Percentiles rank a stretch among this genome's conserved stretches.
Conservation (phyloP, 2,888 invertebrate species). For the Ophion ventricosus region DNA sequence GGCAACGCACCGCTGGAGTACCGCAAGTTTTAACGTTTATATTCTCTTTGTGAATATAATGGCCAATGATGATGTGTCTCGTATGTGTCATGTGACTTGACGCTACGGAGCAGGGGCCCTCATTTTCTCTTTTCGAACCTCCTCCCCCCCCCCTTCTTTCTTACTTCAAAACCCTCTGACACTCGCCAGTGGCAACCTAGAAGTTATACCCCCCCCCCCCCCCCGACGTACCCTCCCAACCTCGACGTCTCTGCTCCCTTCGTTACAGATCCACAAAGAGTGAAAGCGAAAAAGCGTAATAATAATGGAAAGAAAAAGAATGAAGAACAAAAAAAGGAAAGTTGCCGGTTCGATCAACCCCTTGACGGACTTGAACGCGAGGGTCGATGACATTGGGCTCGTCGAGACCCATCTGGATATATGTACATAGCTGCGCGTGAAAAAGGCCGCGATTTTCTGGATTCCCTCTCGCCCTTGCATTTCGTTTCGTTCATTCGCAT, state of each 20-base stretch:
- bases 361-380: slow-evolving; percentile 47
- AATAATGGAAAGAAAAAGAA: slow-evolving; percentile 13
- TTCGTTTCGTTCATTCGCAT: background rate
- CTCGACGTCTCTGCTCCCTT: background rate
- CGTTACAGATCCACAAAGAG: slow-evolving; percentile 42
- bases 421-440: background rate
- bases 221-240: background rate
- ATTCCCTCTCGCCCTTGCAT: background rate
- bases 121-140: slow-evolving; percentile 29
- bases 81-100: slow-evolving; percentile 26
- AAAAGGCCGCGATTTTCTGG: background rate
- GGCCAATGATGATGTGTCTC: slow-evolving; percentile 41
- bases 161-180: background rate
- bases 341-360: slow-evolving; percentile 35
- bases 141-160: background rate
- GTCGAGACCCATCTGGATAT: background rate
- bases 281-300: slow-evolving; percentile 47
- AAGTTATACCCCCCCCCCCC: too few species aligned
- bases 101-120: slow-evolving; percentile 48
- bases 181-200: too few species aligned
- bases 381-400: slow-evolving; percentile 66
- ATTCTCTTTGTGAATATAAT: slow-evolving; percentile 67
- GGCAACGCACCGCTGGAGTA: slow-evolving; percentile 21
- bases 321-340: slow-evolving; percentile 21
- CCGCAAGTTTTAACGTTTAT: slow-evolving; percentile 45